phyloP scores from a whole-genome alignment of 2,888 invertebrate species.

The Drosophila seclusa region DNA sequence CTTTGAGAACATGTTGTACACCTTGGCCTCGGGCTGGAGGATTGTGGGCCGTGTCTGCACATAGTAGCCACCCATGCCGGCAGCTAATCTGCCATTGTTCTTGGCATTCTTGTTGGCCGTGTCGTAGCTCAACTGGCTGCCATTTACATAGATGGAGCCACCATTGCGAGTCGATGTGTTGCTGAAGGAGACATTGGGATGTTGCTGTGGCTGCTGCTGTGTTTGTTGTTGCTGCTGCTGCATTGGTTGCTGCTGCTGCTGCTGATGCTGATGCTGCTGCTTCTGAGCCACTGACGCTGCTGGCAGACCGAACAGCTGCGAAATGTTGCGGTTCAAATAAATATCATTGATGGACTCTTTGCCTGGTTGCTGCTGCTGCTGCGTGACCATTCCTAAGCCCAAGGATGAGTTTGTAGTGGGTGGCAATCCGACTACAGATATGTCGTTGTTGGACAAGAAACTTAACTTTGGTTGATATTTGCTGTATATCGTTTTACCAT shows the following conservation, averaged over 20 bases:
- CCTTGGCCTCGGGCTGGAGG: constrained; percentile 73
- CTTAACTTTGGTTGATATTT: constrained; percentile 77
- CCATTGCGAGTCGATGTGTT: constrained; percentile 65
- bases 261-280: constrained; percentile 21
- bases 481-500: constrained; percentile 38
- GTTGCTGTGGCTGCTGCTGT: constrained; percentile 57
- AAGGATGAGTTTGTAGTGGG: constrained; percentile 37
- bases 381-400: constrained; percentile 51
- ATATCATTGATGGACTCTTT: constrained; percentile 83
- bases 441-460: constrained; percentile 77
- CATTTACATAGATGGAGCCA: constrained; percentile 70
- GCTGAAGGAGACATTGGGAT: constrained; percentile 80
- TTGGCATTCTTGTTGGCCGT: constrained; percentile 82
- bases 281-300: background rate
- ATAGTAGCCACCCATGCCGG: constrained; percentile 72
- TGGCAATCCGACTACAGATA: constrained; percentile 35
- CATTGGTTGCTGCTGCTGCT: constrained; percentile 1
- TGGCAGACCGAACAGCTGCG: constrained; percentile 80
- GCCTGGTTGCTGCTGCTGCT: constrained; percentile 46
- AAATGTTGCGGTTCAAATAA: constrained; percentile 82
- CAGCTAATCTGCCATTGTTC: constrained; percentile 63
- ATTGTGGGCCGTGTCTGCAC: constrained; percentile 71
- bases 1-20: constrained; percentile 83
- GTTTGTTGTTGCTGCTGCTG: constrained; percentile 17
- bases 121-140: constrained; percentile 73